Conservation (phyloP, 64 coral and sea anemone genomes). For the Pachyseris speciosa region DNA sequence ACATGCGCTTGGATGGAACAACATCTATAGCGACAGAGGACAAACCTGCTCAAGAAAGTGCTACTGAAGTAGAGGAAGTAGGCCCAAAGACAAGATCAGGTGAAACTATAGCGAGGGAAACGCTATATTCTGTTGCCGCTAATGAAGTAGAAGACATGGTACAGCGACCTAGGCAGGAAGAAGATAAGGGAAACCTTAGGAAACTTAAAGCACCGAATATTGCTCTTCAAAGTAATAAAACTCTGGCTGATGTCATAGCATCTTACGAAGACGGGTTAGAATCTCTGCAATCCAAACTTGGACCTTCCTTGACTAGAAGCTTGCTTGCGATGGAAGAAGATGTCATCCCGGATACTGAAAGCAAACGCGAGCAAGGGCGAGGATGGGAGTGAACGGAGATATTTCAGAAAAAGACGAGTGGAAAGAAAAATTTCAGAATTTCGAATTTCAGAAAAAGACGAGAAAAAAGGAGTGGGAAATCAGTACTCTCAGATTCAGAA, state of each 20-base stretch:
- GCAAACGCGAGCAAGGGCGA: not conserved
- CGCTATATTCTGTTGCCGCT: not conserved
- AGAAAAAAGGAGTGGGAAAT: too few relatives aligned
- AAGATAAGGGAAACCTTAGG: not conserved
- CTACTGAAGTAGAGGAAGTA: not conserved
- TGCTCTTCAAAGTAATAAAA: conserved; percentile 39
- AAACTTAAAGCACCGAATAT: conserved; percentile 28
- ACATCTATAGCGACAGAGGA: not conserved
- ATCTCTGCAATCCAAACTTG: conserved; percentile 23
- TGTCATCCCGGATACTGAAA: not conserved
- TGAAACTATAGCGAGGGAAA: not conserved
- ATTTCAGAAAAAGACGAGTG: not conserved
- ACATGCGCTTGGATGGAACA: not conserved
- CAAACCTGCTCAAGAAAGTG: not conserved
- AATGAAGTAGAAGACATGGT: not conserved
- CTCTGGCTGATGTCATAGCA: conserved; percentile 61
- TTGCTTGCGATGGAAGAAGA: not conserved
- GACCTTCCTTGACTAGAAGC: conserved; percentile 27
- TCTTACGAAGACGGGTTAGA: conserved; percentile 60
- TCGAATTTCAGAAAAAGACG: too few relatives aligned
- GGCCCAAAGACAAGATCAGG: not conserved
- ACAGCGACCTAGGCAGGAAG: not conserved
- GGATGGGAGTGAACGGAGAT: not conserved
- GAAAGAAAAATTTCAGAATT: not conserved
- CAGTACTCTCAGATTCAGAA: too few relatives aligned